Evolutionary conservation across 2,113 vertebrate species (phyloP).

Genomic region (Plecturocebus donacophilus): DNA sequence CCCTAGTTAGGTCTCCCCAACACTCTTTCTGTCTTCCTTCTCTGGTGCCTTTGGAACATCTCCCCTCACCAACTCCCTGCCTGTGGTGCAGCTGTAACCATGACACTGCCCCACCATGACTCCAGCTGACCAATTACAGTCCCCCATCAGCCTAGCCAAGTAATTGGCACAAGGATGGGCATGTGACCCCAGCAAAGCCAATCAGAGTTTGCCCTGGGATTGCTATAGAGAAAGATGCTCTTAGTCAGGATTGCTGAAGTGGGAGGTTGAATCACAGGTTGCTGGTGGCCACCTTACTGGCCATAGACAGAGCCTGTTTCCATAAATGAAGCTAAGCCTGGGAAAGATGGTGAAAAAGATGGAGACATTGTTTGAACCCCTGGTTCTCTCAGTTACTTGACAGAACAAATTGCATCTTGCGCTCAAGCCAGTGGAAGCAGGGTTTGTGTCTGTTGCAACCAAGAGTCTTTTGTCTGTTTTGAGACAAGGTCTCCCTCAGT

Average conservation of each 20-base stretch:
- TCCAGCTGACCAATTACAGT: not conserved
- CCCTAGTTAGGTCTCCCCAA: not conserved
- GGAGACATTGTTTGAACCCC: not conserved
- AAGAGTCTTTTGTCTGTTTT: not conserved
- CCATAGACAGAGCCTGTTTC: not conserved
- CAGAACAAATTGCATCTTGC: not conserved
- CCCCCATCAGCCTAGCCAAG: not conserved
- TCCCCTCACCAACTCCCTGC: not conserved
- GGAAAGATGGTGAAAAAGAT: not conserved
- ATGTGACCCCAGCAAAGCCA: not conserved
- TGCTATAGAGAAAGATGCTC: not conserved
- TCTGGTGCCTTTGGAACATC: not conserved
- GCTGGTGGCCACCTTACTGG: not conserved
- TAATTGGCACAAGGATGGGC: not conserved
- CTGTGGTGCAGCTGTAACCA: not conserved
- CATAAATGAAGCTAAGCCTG: not conserved
- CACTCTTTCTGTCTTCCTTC: not conserved
- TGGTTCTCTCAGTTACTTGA: not conserved
- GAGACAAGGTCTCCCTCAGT: no score
- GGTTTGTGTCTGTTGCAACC: not conserved
- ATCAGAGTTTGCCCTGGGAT: not conserved
- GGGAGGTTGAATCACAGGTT: not conserved
- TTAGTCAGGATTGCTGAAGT: not conserved
- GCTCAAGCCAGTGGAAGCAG: not conserved
- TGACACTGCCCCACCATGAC: not conserved